Conservation (phyloP, 2,888 invertebrate species). For the Euplagia quadripunctaria region DNA sequence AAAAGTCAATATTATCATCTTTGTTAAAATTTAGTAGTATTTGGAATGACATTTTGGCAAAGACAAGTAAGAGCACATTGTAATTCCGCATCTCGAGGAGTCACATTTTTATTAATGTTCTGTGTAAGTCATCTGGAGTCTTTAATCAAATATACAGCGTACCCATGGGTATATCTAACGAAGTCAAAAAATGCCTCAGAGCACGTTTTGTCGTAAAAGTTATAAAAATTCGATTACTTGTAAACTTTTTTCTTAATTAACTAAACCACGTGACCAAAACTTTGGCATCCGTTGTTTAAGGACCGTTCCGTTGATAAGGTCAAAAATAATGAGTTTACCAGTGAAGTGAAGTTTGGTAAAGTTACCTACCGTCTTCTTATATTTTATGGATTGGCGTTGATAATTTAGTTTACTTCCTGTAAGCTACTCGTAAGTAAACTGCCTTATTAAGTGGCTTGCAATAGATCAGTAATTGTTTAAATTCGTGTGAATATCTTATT, state of each 20-base stretch:
- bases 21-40: too few relatives aligned
- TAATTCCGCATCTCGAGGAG: too few relatives aligned
- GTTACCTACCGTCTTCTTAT: background rate
- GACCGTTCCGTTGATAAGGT: background rate
- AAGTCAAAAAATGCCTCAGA: background rate
- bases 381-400: background rate
- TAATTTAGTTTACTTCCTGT: background rate
- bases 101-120: background rate
- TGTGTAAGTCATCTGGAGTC: background rate
- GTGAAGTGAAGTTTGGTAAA: background rate
- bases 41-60: too few relatives aligned
- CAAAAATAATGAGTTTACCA: constrained; percentile 7
- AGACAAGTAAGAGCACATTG: too few relatives aligned
- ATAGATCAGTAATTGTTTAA: too few relatives aligned
- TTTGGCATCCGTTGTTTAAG: background rate
- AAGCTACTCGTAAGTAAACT: too few relatives aligned
- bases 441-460: too few relatives aligned
- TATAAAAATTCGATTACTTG: constrained; percentile 1
- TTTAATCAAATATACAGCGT: background rate
- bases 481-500: too few relatives aligned
- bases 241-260: constrained; percentile 1
- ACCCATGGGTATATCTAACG: background rate
- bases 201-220: background rate
- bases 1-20: too few relatives aligned
- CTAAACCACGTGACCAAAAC: constrained; percentile 5